A percentile compares a stretch with the other conserved stretches of the same genome.
phyloP scores from a whole-genome alignment of 2,797 vertebrate species.

The Picus viridis region DNA sequence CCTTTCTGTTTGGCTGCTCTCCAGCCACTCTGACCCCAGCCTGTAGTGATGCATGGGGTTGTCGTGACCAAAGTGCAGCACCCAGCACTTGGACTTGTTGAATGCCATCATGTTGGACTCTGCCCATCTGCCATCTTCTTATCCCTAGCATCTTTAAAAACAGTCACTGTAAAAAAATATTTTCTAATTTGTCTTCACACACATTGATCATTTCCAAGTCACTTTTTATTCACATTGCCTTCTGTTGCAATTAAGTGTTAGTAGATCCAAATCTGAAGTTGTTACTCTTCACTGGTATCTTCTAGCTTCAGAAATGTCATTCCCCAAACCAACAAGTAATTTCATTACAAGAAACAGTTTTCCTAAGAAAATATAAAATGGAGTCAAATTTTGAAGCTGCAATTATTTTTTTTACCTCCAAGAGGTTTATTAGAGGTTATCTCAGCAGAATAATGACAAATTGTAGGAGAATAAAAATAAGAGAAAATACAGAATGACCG shows the following conservation, averaged over 20 bases:
- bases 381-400: neutral
- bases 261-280: neutral
- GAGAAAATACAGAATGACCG: neutral
- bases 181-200: neutral
- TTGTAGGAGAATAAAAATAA: neutral
- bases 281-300: neutral
- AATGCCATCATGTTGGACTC: too few relatives aligned
- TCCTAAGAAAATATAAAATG: neutral
- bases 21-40: too few relatives aligned
- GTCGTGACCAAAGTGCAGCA: too few relatives aligned
- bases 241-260: neutral
- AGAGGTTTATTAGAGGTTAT: neutral
- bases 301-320: neutral
- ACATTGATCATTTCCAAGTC: neutral
- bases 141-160: neutral
- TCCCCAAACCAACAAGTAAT: neutral
- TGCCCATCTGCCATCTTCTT: neutral
- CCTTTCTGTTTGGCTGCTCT: too few relatives aligned
- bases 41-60: too few relatives aligned
- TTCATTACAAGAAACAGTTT: neutral
- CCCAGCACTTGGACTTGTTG: too few relatives aligned
- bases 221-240: neutral
- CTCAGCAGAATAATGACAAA: neutral
- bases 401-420: neutral
- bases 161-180: neutral